Evolutionary conservation across 1,140 invertebrate genomes (phyloP), one percentile per base, ranked within the genome.

Genomic region (Eubasilissa regina): DNA sequence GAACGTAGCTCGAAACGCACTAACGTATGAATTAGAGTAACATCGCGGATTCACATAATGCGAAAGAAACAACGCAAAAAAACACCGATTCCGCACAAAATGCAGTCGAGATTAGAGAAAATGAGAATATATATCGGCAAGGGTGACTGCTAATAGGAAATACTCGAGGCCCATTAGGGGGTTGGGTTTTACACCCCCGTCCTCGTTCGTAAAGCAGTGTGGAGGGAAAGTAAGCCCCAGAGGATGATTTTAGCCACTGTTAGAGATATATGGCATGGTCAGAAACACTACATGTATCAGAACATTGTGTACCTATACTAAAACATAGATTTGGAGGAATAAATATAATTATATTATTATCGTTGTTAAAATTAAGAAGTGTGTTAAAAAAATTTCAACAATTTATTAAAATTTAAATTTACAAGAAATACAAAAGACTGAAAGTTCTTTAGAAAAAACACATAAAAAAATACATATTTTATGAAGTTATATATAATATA

Each of bases 1-100:
- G 7, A 19, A n/a, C 7, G 8, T 68, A 68, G 44, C 64, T 15
- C 64, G 15, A 17, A 45, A 47, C 64, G 64, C 44, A 45, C 44
- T 68, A 68, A 68, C 64, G 44, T 43, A 17, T 68, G 64, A 45
- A 68, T 45, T 68, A 68, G 64, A 68, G 45, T 47, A 17, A 68
- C 44, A 68, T 15, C 44, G 45, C 15, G 44, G 44, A 12, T 15
- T n/a, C 48, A 13, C 48, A 0, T 7, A 47, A 68, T 44, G 19
- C 13, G n/a, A 21, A 68, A 68, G 44, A 45, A 47, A 68, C 19
- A 8, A 43, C 64, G 9, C 43, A 68, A 68, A 68, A 35, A 68
- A 68, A 45, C 64, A 15, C 21, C 47, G 64, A 68, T 68, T 68
- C 64, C 64, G 44, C 35, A 47, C 64, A 68, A 68, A 17, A 17